Conservation (phyloP, 2,797 vertebrate species). For the Takifugu ocellatus region DNA sequence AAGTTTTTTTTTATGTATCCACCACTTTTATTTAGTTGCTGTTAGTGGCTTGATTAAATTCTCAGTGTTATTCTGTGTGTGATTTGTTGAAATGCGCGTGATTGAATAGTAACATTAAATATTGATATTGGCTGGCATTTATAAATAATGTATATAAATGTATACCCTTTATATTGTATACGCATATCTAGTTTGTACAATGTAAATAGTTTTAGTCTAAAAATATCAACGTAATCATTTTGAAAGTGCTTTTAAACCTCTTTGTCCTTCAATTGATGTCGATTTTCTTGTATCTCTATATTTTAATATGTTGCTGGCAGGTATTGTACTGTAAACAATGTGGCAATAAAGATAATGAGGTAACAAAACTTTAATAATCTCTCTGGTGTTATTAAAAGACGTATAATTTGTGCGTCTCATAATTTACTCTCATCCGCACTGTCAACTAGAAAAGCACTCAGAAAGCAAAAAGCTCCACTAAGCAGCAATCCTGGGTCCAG, state of each 20-base stretch:
- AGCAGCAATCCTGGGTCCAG: too few relatives aligned
- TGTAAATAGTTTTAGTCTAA: slow-evolving; percentile 83
- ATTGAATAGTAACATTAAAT: slow-evolving; percentile 63
- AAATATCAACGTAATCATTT: slow-evolving; percentile 76
- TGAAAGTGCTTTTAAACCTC: slow-evolving; percentile 79
- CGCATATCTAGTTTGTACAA: slow-evolving; percentile 82
- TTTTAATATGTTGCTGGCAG: slow-evolving; percentile 79
- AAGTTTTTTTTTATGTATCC: slow-evolving; percentile 22
- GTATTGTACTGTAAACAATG: slow-evolving; percentile 79
- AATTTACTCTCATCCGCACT: neutral
- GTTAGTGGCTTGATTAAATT: slow-evolving; percentile 33
- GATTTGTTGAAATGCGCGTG: slow-evolving; percentile 63
- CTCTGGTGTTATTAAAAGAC: neutral
- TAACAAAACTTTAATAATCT: slow-evolving; percentile 36
- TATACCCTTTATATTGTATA: slow-evolving; percentile 82
- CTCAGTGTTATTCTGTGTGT: slow-evolving; percentile 49
- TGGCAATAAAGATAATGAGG: slow-evolving; percentile 79
- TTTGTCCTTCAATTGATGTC: slow-evolving; percentile 72
- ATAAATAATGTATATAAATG: slow-evolving; percentile 82
- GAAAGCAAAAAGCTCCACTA: too few relatives aligned
- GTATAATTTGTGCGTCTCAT: neutral
- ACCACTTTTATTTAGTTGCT: slow-evolving; percentile 9
- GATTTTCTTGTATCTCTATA: slow-evolving; percentile 79
- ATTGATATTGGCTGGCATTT: slow-evolving; percentile 75
- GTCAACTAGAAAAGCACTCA: too few relatives aligned